Evolutionary conservation across 1,140 invertebrate genomes (phyloP).

Genomic region (Drosophila athabasca): DNA sequence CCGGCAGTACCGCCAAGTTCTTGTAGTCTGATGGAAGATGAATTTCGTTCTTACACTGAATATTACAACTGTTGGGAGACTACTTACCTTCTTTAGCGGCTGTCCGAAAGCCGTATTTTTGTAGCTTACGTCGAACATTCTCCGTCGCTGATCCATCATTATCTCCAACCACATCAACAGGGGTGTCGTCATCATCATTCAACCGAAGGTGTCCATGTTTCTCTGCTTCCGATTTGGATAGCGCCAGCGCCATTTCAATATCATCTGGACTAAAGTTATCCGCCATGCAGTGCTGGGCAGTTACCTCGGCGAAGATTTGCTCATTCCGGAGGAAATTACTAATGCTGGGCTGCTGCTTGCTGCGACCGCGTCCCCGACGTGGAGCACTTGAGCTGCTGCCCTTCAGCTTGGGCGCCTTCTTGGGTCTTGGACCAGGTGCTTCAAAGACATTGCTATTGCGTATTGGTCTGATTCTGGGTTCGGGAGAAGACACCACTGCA

Average conservation of each 20-base stretch:
- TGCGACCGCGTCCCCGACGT: conserved; percentile 14
- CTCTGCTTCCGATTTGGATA: conserved; percentile 76
- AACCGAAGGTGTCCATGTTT: conserved; percentile 32
- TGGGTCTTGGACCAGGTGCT: conserved; percentile 46
- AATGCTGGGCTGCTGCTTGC: conserved; percentile 65
- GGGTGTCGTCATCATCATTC: conserved; percentile 40
- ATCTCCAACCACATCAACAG: conserved; percentile 43
- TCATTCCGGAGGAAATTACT: conserved; percentile 77
- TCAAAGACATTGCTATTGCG: conserved; percentile 52
- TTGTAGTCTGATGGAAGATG: conserved; percentile 59
- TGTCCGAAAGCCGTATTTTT: conserved; percentile 74
- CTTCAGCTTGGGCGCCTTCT: conserved; percentile 69
- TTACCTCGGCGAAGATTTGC: conserved; percentile 71
- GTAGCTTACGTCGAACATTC: conserved; percentile 55
- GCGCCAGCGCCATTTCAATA: conserved; percentile 76
- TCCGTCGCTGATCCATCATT: conserved; percentile 28
- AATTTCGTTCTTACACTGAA: neutral
- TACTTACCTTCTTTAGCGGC: conserved; percentile 61
- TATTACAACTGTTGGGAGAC: no score
- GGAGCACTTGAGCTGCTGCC: neutral
- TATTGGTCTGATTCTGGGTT: conserved; percentile 42
- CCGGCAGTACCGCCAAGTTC: conserved; percentile 31
- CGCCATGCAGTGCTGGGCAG: conserved; percentile 71
- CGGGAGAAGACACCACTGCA: neutral
- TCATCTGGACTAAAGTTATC: conserved; percentile 78